phyloP scores from a whole-genome alignment of 2,888 invertebrate species.

The Drosophila merina region DNA sequence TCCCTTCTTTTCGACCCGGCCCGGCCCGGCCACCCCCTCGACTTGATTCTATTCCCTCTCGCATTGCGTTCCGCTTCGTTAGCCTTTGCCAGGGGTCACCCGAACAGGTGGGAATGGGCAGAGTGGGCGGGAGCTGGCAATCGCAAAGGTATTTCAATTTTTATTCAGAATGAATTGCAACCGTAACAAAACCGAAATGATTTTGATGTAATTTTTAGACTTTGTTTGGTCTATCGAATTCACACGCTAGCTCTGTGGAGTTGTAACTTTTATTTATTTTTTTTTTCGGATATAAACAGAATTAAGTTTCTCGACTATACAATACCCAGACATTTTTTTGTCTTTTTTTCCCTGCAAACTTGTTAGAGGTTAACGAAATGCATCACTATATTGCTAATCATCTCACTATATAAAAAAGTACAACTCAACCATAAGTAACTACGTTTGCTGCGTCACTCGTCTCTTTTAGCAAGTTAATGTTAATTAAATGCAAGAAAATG shows the following conservation, averaged over 20 bases:
- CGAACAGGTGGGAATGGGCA: slow-evolving; percentile 4
- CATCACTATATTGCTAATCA: neutral
- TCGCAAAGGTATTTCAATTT: slow-evolving; percentile 27
- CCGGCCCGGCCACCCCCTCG: neutral
- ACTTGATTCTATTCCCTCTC: slow-evolving; percentile 19
- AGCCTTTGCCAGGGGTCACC: slow-evolving; percentile 21
- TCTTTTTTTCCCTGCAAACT: neutral
- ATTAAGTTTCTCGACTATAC: too few species aligned
- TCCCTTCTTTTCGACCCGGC: slow-evolving; percentile 1
- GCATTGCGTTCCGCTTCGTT: slow-evolving; percentile 39
- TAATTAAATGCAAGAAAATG: slow-evolving; percentile 26
- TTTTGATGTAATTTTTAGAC: slow-evolving; percentile 18
- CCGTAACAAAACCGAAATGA: slow-evolving; percentile 1
- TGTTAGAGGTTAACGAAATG: neutral
- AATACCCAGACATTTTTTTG: too few species aligned
- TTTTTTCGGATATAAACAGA: too few species aligned
- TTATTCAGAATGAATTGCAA: slow-evolving; percentile 19
- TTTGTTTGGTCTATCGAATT: neutral
- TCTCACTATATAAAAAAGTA: neutral
- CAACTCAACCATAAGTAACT: neutral
- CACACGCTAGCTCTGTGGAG: neutral
- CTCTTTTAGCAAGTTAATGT: slow-evolving; percentile 23
- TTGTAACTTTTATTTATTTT: neutral
- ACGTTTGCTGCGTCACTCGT: slow-evolving; percentile 4
- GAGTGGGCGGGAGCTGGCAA: slow-evolving; percentile 6